Conservation (phyloP, 2,797 vertebrate genomes). For the Uromys caudimaculatus region DNA sequence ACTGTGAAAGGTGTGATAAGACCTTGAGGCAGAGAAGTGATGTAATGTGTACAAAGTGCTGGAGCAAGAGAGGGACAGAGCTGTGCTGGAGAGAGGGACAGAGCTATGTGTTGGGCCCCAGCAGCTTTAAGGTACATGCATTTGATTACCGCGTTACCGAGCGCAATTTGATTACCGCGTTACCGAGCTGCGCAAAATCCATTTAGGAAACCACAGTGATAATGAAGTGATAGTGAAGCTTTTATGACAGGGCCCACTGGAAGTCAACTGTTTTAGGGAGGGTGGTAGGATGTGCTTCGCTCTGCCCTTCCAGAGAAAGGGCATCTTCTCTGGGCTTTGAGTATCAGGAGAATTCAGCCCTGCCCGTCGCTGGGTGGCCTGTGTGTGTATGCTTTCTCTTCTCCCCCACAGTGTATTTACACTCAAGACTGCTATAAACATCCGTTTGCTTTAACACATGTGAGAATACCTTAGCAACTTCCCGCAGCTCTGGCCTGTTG, state of each 20-base stretch:
- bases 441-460: conserved; percentile 78
- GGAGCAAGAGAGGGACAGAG: background rate
- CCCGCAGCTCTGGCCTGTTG: conserved; percentile 83
- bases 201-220: background rate
- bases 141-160: background rate
- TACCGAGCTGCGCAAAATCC: background rate
- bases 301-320: background rate
- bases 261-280: background rate
- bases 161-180: background rate
- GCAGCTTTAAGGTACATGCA: background rate
- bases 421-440: conserved; percentile 73
- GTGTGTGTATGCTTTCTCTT: conserved; percentile 70
- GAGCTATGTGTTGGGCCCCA: background rate
- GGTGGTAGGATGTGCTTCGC: background rate
- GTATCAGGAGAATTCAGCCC: background rate
- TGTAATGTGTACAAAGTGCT: background rate
- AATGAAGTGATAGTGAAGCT: conserved; percentile 10
- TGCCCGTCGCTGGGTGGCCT: conserved; percentile 40
- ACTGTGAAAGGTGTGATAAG: background rate
- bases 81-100: background rate
- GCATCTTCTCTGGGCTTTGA: background rate
- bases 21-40: conserved; percentile 2
- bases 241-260: background rate
- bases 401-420: conserved; percentile 72
- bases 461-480: conserved; percentile 79